Base-by-base conservation (phyloP, 2,888 invertebrate genomes). In the Phyllotreta striolata region DNA sequence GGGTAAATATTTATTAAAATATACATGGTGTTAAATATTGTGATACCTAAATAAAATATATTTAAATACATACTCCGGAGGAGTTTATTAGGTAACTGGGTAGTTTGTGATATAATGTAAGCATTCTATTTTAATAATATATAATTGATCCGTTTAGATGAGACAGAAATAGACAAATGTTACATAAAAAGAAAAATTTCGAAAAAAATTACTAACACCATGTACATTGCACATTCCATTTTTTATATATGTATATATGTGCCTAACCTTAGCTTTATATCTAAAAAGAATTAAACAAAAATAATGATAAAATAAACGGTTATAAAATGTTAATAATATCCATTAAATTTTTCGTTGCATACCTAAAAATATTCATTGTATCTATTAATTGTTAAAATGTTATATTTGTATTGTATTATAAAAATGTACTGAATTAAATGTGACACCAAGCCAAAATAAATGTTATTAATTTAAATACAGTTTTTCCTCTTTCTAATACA, bases 401-500 rank as follows among this genome's bases (percentile, higher is more conserved):
- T 79, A 78, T 77, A 78, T 78, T 78, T 79, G 77, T 78, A 78
- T 76, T 64, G 63, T 69, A 76, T 73, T 66, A 62, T 68, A 69
- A 74, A 74, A 72, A 78, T 79, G 79, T 80, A 80, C 80, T 80
- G 80, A 81, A 74, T 77, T 80, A 73, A 78, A 80, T 80, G 80
- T 81, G 81, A 80, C 80, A 81, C 81, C 80, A 80, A 80, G 76
- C 77, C 77, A 77, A 52, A 76, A 78, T 79, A 79, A 79, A 80
- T 79, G 79, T 80, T 80, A 76, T 54, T 43, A 43, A 60, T 60
- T 60, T 60, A 60, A 59, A 35, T 54, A 54, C 10, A 4, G 3
- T 41, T 41, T 41, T 41, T 10, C 10, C 10, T 41, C 6, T 7
- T 39, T 8, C 39, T n/a, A n/a, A n/a, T n/a, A n/a, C n/a, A n/a